phyloP scores from a whole-genome alignment of 2,797 vertebrate genomes.

The Tokudaia tokunoshimensis region DNA sequence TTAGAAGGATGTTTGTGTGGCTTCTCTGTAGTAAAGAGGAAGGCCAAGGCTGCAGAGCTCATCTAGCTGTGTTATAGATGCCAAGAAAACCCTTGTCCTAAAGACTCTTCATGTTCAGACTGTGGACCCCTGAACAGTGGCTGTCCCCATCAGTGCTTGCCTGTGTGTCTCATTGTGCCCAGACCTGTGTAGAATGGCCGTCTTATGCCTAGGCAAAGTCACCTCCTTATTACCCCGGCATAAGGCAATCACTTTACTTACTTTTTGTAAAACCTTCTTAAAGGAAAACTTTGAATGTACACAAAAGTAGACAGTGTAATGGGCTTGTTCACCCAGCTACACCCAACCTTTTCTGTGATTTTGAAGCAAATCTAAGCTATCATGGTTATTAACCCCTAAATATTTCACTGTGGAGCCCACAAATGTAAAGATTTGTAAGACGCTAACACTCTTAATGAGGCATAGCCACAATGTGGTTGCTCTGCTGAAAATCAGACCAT shows the following conservation, averaged over 20 bases:
- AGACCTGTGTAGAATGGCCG: rapidly evolving
- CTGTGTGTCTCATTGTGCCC: neutral
- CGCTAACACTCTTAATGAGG: neutral
- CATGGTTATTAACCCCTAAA: neutral
- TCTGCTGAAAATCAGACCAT: neutral
- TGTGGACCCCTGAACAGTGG: neutral
- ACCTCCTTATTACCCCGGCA: rapidly evolving
- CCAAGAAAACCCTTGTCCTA: neutral
- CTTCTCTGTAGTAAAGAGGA: neutral
- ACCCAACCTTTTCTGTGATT: neutral
- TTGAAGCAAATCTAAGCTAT: neutral
- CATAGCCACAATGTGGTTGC: too few species aligned
- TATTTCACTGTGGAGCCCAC: neutral
- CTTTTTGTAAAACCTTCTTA: neutral
- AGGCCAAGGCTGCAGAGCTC: neutral
- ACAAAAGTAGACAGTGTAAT: neutral
- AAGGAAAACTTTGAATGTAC: neutral
- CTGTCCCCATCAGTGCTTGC: too few species aligned
- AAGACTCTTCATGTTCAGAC: neutral
- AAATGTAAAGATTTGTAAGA: neutral
- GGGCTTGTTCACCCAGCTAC: neutral
- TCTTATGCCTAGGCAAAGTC: too few species aligned
- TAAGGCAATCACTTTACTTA: neutral
- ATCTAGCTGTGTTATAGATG: neutral
- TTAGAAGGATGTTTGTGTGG: neutral